Base-by-base conservation (phyloP, 2,113 vertebrate genomes). In the Misgurnus mizolepis region DNA sequence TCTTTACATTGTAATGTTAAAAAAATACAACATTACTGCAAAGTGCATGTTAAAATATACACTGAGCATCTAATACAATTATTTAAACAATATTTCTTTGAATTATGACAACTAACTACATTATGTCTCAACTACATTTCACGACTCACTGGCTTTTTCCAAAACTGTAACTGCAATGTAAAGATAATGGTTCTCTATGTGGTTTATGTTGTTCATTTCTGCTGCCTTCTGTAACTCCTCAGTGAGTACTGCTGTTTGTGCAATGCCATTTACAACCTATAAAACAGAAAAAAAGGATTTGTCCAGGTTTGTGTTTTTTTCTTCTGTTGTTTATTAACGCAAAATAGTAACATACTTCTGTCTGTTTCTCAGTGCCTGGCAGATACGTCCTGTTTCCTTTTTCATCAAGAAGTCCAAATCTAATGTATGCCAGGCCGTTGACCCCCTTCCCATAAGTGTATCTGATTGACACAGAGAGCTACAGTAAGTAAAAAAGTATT, bases 121-220 rank as follows among this genome's bases (percentile, higher is more conserved):
- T 67, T 6, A 8, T 5, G 18, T 34, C 27, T 34, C 27, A 34
- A 34, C 6, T 74, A 11, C n/a, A 43, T 41, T 65, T 7, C 49
- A 18, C 22, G 71, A 90, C 92, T 91, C 76, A 92, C 92, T 93
- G 81, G 92, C 90, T 74, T 88, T 92, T 86, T 93, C 92, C 61
- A 92, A 80, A 74, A 87, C 83, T 0, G 88, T 90, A 53, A 89
- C 91, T 66, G 89, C 90, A 0, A 91, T 82, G 43, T 90, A 91
- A 22, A 93, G 85, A 78, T 80, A 45, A 76, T 81, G 81, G 0
- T 87, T 87, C 81, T 91, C 89, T 0, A 91, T 78, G 34, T 86
- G 58, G 1, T 76, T 76, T 67, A 88, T 78, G 47, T 15, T 79
- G 56, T 67, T 55, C 47, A 39, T 89, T 60, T 7, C 40, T 80